phyloP scores from a whole-genome alignment of 64 coral and sea anemone genomes.

The Orbicella faveolata region DNA sequence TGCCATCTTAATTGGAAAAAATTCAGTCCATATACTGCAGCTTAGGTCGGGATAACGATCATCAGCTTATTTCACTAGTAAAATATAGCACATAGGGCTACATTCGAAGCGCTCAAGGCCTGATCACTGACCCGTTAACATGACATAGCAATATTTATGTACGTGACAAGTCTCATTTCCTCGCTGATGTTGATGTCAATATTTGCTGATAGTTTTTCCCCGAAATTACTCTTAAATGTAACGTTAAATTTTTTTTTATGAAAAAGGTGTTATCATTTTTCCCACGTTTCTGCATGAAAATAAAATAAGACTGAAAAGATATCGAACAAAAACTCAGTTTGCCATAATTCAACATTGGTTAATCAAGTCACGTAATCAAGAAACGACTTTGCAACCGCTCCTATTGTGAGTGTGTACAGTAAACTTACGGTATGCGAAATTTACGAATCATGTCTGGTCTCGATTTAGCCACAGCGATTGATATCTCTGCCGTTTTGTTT shows the following conservation, averaged over 20 bases:
- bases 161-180: background rate
- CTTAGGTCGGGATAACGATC: background rate
- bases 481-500: conserved; percentile 15
- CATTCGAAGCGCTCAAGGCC: no score
- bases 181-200: no score
- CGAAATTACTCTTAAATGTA: no score
- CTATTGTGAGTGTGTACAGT: background rate
- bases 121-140: background rate
- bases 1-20: conserved; percentile 1
- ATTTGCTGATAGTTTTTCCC: no score
- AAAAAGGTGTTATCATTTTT: no score
- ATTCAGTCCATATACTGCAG: background rate
- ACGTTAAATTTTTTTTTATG: no score
- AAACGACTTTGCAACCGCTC: background rate
- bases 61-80: background rate
- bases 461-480: conserved; percentile 33
- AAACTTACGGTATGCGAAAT: no score
- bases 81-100: background rate
- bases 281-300: no score
- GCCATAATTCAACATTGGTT: no score
- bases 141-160: background rate
- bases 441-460: background rate
- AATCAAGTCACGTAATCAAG: conserved; percentile 1
- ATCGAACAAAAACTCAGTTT: no score
- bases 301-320: no score